phyloP scores from a whole-genome alignment of 2,113 vertebrate genomes.

The Cervus canadensis region DNA sequence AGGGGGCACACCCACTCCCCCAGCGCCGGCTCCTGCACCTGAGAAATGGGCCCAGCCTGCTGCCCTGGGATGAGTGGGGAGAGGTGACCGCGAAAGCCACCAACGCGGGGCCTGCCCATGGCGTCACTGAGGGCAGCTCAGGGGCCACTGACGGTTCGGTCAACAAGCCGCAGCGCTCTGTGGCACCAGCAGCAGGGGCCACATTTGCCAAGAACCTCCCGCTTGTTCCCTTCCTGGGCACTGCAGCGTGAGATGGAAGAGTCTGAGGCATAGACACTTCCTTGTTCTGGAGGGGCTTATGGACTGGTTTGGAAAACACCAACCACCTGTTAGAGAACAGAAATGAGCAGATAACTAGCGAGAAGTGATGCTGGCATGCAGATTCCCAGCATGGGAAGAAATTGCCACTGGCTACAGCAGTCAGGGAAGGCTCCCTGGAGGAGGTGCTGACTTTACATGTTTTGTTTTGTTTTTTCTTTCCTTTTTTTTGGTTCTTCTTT shows the following conservation, averaged over 20 bases:
- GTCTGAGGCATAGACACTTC: neutral
- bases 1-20: too few species aligned
- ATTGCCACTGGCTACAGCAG: fast-evolving
- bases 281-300: neutral
- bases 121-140: neutral
- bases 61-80: neutral
- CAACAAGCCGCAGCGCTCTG: neutral
- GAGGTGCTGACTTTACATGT: neutral
- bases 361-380: neutral
- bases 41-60: neutral
- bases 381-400: neutral
- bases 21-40: neutral
- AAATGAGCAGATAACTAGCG: neutral
- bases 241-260: neutral
- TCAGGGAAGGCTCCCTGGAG: neutral
- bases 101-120: neutral
- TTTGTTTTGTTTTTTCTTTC: too few species aligned
- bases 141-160: neutral
- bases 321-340: neutral
- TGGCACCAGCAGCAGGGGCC: too few species aligned
- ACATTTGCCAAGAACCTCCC: neutral
- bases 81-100: neutral
- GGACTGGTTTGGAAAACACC: neutral
- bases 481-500: too few species aligned
- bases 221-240: fast-evolving